Conservation (phyloP, 1,140 invertebrate genomes). For the Lasaia peninsularis region DNA sequence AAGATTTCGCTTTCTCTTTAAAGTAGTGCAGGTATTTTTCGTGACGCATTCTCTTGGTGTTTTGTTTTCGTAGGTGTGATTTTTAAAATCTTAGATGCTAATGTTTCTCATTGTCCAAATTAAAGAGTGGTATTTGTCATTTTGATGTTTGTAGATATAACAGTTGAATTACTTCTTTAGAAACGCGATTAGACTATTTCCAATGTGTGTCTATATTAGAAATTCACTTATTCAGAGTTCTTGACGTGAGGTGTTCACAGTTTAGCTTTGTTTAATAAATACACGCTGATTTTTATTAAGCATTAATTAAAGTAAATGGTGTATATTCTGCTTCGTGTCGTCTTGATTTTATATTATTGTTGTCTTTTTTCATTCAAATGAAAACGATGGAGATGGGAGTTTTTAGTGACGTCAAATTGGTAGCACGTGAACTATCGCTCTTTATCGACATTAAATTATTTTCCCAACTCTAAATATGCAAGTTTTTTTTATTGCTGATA, state of each 20-base stretch:
- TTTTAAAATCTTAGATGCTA: conserved; percentile 56
- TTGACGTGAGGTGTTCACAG: conserved; percentile 43
- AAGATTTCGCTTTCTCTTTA: conserved; percentile 60
- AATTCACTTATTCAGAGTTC: conserved; percentile 34
- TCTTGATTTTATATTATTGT: too few species aligned
- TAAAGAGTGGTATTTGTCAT: conserved; percentile 40
- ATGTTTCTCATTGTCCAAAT: conserved; percentile 50
- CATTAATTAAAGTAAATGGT: conserved; percentile 1
- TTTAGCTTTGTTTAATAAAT: conserved; percentile 39
- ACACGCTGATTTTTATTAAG: conserved; percentile 47
- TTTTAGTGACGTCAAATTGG: too few species aligned
- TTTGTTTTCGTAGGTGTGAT: conserved; percentile 53
- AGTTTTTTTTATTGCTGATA: too few species aligned
- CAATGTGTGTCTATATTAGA: conserved; percentile 48
- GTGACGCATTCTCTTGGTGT: conserved; percentile 52
- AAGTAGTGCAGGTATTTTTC: conserved; percentile 57
- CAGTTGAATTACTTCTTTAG: conserved; percentile 46
- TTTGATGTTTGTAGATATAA: conserved; percentile 46
- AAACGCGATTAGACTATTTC: conserved; percentile 38
- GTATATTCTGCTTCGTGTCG: too few species aligned
- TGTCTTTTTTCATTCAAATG: too few species aligned
- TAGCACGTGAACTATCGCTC: too few species aligned
- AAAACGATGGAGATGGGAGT: too few species aligned
- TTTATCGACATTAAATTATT: too few species aligned
- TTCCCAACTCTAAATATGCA: too few species aligned